phyloP scores from a whole-genome alignment of 2,113 vertebrate genomes.

The Cyanistes caeruleus region DNA sequence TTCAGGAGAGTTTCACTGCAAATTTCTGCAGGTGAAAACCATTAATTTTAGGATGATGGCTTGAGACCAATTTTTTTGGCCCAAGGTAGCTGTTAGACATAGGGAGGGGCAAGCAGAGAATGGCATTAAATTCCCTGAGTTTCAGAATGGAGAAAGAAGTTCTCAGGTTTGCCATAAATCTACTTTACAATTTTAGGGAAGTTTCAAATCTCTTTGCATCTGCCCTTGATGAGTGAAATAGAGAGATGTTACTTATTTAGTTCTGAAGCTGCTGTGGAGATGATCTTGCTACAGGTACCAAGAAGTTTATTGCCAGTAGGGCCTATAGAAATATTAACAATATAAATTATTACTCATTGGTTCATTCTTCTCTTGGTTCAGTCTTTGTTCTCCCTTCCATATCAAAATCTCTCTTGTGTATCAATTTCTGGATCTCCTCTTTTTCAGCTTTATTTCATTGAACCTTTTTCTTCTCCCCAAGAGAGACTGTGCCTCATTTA shows the following conservation, averaged over 20 bases:
- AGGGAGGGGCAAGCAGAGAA: not conserved
- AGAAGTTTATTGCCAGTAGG: not conserved
- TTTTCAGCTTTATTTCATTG: not conserved
- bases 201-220: not conserved
- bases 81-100: not conserved
- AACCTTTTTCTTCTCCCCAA: not conserved
- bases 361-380: not conserved
- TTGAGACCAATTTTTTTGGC: not conserved
- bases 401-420: not conserved
- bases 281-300: not conserved
- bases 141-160: not conserved
- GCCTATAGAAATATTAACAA: not conserved
- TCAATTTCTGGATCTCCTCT: not conserved
- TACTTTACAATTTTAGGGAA: not conserved
- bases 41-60: not conserved
- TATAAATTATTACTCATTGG: not conserved
- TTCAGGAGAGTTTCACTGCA: not conserved
- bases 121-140: not conserved
- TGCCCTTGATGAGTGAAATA: not conserved
- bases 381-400: not conserved
- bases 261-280: not conserved
- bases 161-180: not conserved
- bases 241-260: not conserved
- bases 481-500: not conserved
- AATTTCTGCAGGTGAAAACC: not conserved